Percentiles rank a stretch among this genome's conserved stretches.
These are phyloP conservation scores for Paracanthobrama guichenoti DNA, from an alignment of 2,113 vertebrate genomes.

Conservation along the genomic window DNA sequence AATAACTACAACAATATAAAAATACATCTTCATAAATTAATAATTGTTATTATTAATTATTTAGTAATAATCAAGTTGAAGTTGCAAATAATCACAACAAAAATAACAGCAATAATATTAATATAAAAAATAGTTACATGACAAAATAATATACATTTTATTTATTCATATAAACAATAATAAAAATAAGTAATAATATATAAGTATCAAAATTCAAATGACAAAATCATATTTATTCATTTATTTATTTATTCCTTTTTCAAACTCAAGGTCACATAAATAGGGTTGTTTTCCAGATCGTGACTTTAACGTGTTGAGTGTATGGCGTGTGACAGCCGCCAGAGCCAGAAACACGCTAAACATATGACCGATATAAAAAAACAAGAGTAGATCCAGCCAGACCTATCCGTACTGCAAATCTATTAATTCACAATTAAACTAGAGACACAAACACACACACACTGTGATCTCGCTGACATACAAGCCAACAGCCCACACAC, in stretches of 20 bases:
- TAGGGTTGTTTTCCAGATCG: neutral
- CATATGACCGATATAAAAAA: neutral
- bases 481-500: neutral
- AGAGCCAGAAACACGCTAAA: neutral
- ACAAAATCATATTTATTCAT: neutral
- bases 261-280: neutral
- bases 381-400: neutral
- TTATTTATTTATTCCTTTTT: no score
- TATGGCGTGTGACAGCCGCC: neutral
- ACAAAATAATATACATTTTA: no score
- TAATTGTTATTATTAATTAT: no score
- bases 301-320: neutral
- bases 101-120: no score
- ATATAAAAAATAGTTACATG: no score
- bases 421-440: neutral
- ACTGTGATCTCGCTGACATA: neutral
- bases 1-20: no score
- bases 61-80: no score
- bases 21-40: no score
- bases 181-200: neutral
- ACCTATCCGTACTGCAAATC: neutral
- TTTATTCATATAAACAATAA: no score
- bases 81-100: neutral
- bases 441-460: neutral
- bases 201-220: neutral